A percentile compares a stretch with the other conserved stretches of the same genome.
Conservation (phyloP, 1,140 invertebrate species). For the Mylabris phalerata region DNA sequence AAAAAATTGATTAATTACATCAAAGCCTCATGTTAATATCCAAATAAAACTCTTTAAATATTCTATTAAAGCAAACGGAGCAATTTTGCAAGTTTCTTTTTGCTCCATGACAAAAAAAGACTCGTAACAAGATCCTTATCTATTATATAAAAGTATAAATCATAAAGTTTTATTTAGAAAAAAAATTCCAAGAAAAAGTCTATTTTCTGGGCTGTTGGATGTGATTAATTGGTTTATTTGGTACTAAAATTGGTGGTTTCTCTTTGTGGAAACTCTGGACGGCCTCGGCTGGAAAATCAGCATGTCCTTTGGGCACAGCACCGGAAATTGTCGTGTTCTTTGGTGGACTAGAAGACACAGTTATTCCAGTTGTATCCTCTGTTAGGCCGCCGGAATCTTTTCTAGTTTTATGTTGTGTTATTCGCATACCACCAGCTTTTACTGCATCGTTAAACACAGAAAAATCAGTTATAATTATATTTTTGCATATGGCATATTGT, state of each 20-base stretch:
- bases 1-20: background rate
- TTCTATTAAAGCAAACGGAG: background rate
- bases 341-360: conserved; percentile 54
- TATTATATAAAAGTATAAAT: background rate
- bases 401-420: conserved; percentile 77
- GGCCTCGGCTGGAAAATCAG: conserved; percentile 81
- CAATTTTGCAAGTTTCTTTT: background rate
- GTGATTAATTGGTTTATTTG: conserved; percentile 49
- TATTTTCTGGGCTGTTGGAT: conserved; percentile 78
- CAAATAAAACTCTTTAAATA: background rate
- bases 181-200: background rate
- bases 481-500: background rate
- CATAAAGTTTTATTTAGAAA: too few species aligned
- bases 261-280: conserved; percentile 74
- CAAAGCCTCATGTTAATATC: background rate
- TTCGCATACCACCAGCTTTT: conserved; percentile 87
- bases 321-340: conserved; percentile 69
- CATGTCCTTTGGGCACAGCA: conserved; percentile 70
- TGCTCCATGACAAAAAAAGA: background rate
- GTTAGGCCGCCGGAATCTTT: conserved; percentile 40
- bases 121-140: background rate
- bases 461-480: background rate
- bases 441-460: conserved; percentile 48
- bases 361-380: conserved; percentile 42
- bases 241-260: conserved; percentile 58